phyloP scores from a whole-genome alignment of 2,113 vertebrate genomes.

The Nibea albiflora region DNA sequence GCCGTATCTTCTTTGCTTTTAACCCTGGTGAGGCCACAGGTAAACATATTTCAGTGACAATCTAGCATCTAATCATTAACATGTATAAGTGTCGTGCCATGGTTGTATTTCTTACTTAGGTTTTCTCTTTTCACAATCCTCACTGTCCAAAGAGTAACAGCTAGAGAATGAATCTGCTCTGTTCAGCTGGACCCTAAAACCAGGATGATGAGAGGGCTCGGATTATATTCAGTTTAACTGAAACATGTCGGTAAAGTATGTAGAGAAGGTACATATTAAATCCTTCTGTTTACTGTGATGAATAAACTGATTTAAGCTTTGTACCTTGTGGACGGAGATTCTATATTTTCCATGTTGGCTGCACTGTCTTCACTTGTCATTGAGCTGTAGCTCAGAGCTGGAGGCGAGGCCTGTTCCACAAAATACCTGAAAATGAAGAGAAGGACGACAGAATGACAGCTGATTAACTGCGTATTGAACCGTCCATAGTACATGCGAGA shows the following conservation, averaged over 20 bases:
- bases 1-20: background rate
- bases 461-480: background rate
- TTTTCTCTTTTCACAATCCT: slow-evolving; percentile 70
- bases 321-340: slow-evolving; percentile 58
- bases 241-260: background rate
- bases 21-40: slow-evolving; percentile 45
- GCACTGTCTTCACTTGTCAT: slow-evolving; percentile 46
- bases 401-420: slow-evolving; percentile 35
- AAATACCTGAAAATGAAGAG: slow-evolving; percentile 38
- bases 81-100: background rate
- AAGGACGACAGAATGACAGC: background rate
- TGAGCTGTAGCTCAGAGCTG: slow-evolving; percentile 65
- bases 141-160: slow-evolving; percentile 76
- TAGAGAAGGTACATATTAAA: background rate
- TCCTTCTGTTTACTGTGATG: background rate
- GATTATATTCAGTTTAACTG: background rate
- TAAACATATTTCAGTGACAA: slow-evolving; percentile 11
- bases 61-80: background rate
- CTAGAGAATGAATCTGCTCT: slow-evolving; percentile 73
- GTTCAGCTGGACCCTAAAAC: slow-evolving; percentile 63
- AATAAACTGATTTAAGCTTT: background rate
- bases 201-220: background rate
- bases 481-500: background rate
- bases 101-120: slow-evolving; percentile 60
- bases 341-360: background rate